Evolutionary conservation across 2,113 vertebrate genomes (phyloP).

Genomic region (Callorhinus ursinus): DNA sequence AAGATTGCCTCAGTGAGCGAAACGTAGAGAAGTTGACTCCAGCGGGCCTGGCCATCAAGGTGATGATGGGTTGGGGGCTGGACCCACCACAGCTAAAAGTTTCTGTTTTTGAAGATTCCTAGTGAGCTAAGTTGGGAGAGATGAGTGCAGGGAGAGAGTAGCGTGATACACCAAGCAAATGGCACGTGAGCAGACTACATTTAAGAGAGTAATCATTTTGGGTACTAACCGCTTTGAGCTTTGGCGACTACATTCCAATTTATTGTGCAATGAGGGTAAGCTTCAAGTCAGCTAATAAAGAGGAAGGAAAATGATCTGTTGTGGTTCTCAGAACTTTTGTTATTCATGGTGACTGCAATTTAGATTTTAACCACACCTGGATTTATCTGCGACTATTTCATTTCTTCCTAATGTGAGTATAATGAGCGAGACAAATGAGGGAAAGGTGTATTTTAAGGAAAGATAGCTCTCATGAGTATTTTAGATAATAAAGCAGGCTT

Average conservation of each 20-base stretch:
- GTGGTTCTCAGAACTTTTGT: constrained; percentile 4
- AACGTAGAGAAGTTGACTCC: constrained; percentile 95
- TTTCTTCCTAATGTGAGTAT: neutral
- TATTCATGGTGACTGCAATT: neutral
- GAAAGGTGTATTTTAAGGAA: constrained; percentile 38
- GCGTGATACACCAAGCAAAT: neutral
- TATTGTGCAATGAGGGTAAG: neutral
- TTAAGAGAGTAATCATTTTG: neutral
- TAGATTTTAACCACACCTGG: neutral
- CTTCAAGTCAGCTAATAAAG: neutral
- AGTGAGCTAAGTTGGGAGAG: neutral
- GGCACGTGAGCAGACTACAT: neutral
- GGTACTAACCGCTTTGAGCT: constrained; percentile 15
- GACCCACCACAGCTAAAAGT: neutral
- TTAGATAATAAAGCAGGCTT: neutral
- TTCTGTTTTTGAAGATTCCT: constrained; percentile 38
- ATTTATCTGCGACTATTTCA: neutral
- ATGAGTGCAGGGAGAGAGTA: neutral
- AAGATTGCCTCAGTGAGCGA: constrained; percentile 96
- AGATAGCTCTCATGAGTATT: neutral
- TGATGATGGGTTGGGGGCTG: constrained; percentile 82
- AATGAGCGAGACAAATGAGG: constrained; percentile 32
- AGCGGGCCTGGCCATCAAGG: constrained; percentile 97
- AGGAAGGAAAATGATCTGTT: neutral
- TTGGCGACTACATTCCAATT: neutral